Evolutionary conservation across 2,113 vertebrate species (phyloP), one percentile per base, ranked within the genome.

Genomic region (Myiopsitta monachus): DNA sequence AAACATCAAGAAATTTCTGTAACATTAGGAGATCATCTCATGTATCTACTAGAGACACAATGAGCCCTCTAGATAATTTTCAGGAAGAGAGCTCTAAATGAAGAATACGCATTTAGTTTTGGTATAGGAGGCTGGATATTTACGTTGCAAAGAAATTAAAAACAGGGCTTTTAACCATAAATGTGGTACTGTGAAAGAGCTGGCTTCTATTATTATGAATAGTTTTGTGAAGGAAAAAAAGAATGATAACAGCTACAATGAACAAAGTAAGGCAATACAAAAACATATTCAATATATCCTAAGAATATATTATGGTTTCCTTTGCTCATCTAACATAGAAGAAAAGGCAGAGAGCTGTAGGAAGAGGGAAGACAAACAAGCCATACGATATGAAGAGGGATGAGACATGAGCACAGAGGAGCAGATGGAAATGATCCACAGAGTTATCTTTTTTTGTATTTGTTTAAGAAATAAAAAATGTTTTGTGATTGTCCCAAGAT

Each of bases 61-160:
- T 52, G 38, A 87, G n/a, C n/a, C 66, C 66, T 63, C 62, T 4
- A 38, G 80, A 75, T 46, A 73, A 73, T 81, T 87, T 93, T 83
- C 90, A 93, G 57, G 36, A 92, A 92, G 39, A 83, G 30, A 38
- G 13, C 22, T 79, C 55, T 87, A 83, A 85, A 84, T 87, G 44
- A 87, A 87, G 74, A 94, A 66, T 70, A 31, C 51, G 49, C 57
- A 47, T 94, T 91, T 79, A 85, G 70, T 87, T 96, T 92, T 92
- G 12, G 30, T 91, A 80, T 38, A 87, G 41, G 27, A 87, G 46
- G 38, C 46, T 92, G 69, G 28, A 57, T 94, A 87, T 87, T 94
- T 91, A 87, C 70, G 94, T 90, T 87, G 43, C 41, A 89, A 91
- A 95, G 63, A 96, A 94, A 96, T 95, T 92, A 74, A 95, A 96